A percentile compares a stretch with the other conserved stretches of the same genome.
phyloP scores from a whole-genome alignment of 2,797 vertebrate species.

The Acanthurus tractus region DNA sequence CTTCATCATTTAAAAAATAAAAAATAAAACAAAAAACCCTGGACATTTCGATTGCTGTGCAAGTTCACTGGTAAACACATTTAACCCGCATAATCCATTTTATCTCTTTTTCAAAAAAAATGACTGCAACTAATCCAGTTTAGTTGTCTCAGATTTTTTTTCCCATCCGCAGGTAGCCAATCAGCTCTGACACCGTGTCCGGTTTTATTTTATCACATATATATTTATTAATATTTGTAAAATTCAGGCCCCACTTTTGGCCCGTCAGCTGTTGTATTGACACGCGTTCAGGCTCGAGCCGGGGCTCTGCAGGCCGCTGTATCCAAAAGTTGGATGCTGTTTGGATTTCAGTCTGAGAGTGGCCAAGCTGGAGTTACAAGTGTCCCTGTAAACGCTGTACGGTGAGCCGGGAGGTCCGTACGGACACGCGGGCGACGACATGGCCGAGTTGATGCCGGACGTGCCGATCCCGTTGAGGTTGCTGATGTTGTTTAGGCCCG shows the following conservation, averaged over 20 bases:
- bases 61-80: conserved; percentile 90
- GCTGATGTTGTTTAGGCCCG: conserved; percentile 96
- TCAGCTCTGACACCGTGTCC: conserved; percentile 59
- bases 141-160: conserved; percentile 62
- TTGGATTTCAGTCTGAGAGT: conserved; percentile 98
- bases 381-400: conserved; percentile 98
- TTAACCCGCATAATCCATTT: conserved; percentile 92
- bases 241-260: conserved; percentile 3
- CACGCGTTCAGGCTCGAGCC: conserved; percentile 95
- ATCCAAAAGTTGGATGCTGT: conserved; percentile 96
- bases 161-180: conserved; percentile 61
- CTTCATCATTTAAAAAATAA: conserved; percentile 81
- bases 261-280: conserved; percentile 98
- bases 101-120: conserved; percentile 69
- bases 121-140: conserved; percentile 94
- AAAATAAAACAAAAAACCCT: conserved; percentile 62
- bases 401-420: conserved; percentile 95
- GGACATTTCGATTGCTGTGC: conserved; percentile 87
- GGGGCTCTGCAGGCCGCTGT: conserved; percentile 94
- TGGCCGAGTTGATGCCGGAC: conserved; percentile 94
- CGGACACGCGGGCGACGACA: conserved; percentile 94
- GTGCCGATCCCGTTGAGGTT: conserved; percentile 94
- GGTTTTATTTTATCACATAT: conserved; percentile 42
- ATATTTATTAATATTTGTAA: conserved; percentile 27
- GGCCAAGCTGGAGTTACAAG: conserved; percentile 97